phyloP scores from a whole-genome alignment of 2,888 invertebrate species.

The Trilocha varians region DNA sequence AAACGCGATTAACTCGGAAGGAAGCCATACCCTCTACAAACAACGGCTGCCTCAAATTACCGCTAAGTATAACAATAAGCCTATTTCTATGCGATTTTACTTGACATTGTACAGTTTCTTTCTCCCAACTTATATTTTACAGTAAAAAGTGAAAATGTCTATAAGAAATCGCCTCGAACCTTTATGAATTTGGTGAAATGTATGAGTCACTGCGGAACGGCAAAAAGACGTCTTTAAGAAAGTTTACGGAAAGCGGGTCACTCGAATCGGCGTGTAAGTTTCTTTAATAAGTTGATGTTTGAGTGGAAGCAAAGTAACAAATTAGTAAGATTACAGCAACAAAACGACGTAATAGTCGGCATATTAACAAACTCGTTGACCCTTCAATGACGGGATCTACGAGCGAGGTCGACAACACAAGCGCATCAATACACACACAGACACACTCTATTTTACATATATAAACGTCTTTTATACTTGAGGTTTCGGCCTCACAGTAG shows the following conservation, averaged over 20 bases:
- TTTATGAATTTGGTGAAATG: not conserved
- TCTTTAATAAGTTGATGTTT: too few relatives aligned
- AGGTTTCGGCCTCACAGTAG: too few relatives aligned
- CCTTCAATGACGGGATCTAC: slow-evolving; percentile 8
- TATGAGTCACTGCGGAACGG: not conserved
- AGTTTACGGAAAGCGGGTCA: not conserved
- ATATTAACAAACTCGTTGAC: slow-evolving; percentile 14
- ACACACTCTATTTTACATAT: too few relatives aligned
- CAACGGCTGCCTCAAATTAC: not conserved
- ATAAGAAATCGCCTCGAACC: not conserved
- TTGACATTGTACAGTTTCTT: not conserved
- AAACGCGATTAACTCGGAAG: slow-evolving; percentile 4
- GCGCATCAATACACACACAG: too few relatives aligned
- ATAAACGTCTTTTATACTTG: too few relatives aligned
- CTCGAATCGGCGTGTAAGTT: not conserved
- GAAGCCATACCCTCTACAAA: slow-evolving; percentile 2
- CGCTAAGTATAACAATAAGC: not conserved
- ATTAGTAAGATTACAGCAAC: not conserved
- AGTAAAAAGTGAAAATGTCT: not conserved
- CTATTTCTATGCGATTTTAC: not conserved
- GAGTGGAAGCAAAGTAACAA: not conserved
- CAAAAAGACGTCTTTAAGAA: not conserved
- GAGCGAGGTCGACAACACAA: too few relatives aligned
- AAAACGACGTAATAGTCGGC: not conserved
- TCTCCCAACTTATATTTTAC: too few relatives aligned